Evolutionary conservation across 2,888 invertebrate species (phyloP).

Genomic region (Drosophila phalerata): DNA sequence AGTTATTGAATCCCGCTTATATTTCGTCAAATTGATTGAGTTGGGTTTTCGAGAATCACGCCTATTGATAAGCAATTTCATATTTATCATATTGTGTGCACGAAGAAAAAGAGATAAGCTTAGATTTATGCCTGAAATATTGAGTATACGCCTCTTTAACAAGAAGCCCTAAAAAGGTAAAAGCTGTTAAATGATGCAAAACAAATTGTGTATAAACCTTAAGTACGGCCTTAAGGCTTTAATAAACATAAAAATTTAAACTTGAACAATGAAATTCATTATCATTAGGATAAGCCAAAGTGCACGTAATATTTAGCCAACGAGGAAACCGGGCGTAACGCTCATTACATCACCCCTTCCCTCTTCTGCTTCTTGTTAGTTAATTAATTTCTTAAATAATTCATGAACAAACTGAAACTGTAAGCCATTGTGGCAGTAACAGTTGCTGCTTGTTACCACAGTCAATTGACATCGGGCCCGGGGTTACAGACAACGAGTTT

Average conservation of each 20-base stretch:
- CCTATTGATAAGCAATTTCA: slow-evolving; percentile 50
- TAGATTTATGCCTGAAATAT: slow-evolving; percentile 23
- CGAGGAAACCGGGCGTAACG: slow-evolving; percentile 8
- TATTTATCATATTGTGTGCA: slow-evolving; percentile 14
- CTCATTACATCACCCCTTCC: slow-evolving; percentile 21
- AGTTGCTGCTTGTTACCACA: slow-evolving; percentile 28
- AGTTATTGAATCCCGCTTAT: neutral
- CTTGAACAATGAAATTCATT: slow-evolving; percentile 52
- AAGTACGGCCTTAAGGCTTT: slow-evolving; percentile 17
- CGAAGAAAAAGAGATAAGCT: neutral
- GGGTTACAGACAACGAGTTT: slow-evolving; percentile 1
- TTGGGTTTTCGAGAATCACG: slow-evolving; percentile 36
- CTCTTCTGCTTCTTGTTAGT: slow-evolving; percentile 28
- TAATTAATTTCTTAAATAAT: slow-evolving; percentile 67
- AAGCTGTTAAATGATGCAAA: slow-evolving; percentile 13
- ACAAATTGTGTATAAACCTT: slow-evolving; percentile 16
- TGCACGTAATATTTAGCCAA: slow-evolving; percentile 37
- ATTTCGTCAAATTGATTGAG: slow-evolving; percentile 51
- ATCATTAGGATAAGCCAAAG: slow-evolving; percentile 47
- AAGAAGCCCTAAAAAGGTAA: slow-evolving; percentile 1
- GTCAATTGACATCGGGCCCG: slow-evolving; percentile 45
- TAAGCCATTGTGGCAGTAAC: slow-evolving; percentile 36
- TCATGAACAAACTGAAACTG: slow-evolving; percentile 52
- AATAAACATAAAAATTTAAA: slow-evolving; percentile 35
- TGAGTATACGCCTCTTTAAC: slow-evolving; percentile 39